Base-by-base conservation (phyloP, 2,797 vertebrate species). In the Spinibarbus caldwelli region DNA sequence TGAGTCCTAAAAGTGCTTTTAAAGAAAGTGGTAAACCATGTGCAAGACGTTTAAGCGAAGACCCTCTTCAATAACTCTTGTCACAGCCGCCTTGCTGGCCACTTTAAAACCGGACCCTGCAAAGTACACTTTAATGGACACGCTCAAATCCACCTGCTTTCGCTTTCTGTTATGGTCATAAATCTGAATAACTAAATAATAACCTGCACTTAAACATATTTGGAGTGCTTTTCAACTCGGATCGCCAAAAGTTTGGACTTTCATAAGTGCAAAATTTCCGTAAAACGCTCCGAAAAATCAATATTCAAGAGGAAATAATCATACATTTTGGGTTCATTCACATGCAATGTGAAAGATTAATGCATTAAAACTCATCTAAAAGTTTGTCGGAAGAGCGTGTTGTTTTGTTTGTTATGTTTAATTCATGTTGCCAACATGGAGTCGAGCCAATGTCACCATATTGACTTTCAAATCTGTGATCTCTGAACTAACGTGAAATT, bases 271-370 rank as follows among this genome's bases (percentile, higher is more conserved):
- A 91, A 88, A 75, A 90, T 92, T 91, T 89, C 85, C 84, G 68
- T 77, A 88, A 89, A 89, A 88, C 89, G 81, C 90, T 88, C 89
- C 77, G 86, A 86, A 86, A 31, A 91, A 93, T 92, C 91, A 89
- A 92, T 93, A 93, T 91, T 93, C 89, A 92, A 92, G 91, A 90
- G 90, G 91, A 89, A 36, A 79, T 92, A 90, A 93, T 92, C 91
- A 90, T 76, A 86, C 70, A 72, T 91, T 89, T 89, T 88, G 86
- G 88, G 92, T 93, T 91, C 66, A 92, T 92, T 92, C 90, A 87
- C 86, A 92, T 90, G 87, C 85, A 88, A 47, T 47, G n/a, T 17
- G 10, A 84, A 84, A 85, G 89, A 89, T 87, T 83, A 66, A 66
- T 86, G 78, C 78, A 85, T 68, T 67, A 78, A 81, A 90, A 76